phyloP scores from a whole-genome alignment of 2,888 invertebrate species.

The Synanthedon tipuliformis region DNA sequence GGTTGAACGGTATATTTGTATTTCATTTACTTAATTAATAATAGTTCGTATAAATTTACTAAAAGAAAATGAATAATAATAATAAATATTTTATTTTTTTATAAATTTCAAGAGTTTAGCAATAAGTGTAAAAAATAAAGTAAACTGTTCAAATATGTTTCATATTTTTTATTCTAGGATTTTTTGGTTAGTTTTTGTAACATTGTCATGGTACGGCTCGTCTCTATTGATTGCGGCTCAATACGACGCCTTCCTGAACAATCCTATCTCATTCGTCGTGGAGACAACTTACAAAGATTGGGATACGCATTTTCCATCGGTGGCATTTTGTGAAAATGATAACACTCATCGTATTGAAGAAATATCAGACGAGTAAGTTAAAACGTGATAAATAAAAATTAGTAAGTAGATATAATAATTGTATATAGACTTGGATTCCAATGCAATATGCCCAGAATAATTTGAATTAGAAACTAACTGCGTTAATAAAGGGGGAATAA shows the following conservation, averaged over 20 bases:
- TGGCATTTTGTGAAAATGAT: constrained; percentile 79
- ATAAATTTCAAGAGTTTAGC: not conserved
- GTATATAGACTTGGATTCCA: not conserved
- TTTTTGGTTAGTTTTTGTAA: constrained; percentile 74
- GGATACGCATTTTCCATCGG: constrained; percentile 79
- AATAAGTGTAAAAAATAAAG: no score
- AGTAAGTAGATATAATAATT: not conserved
- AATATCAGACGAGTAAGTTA: constrained; percentile 71
- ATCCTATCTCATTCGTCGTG: constrained; percentile 82
- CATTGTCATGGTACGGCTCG: constrained; percentile 73
- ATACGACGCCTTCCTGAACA: constrained; percentile 74
- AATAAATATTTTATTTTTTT: no score
- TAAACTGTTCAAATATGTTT: not conserved
- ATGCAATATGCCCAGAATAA: not conserved
- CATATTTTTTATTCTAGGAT: constrained; percentile 46
- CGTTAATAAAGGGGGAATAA: not conserved
- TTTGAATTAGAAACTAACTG: not conserved
- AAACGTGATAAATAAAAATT: not conserved
- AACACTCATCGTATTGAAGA: constrained; percentile 75
- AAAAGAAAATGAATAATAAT: no score
- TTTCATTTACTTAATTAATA: no score
- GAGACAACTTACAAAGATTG: constrained; percentile 82
- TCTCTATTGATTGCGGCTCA: constrained; percentile 67
- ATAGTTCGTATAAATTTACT: no score
- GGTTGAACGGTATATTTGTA: constrained; percentile 66